Percentiles rank a stretch among this genome's conserved stretches.
Evolutionary conservation across 2,113 vertebrate genomes (phyloP).

Genomic region (Neotoma lepida): DNA sequence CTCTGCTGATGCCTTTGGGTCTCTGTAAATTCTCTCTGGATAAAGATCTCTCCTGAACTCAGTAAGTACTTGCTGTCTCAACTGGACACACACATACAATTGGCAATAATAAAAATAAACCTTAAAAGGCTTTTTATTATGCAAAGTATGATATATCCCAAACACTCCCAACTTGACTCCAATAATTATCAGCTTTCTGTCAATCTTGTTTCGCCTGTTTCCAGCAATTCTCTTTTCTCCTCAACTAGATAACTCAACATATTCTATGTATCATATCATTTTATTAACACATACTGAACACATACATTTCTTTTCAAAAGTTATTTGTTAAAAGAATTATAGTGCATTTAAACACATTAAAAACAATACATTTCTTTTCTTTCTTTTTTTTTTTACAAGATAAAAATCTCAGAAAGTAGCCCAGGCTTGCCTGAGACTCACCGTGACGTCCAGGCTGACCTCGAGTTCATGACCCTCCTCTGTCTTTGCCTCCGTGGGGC

Average conservation of each 20-base stretch:
- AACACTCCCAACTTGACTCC: not conserved
- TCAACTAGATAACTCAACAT: not conserved
- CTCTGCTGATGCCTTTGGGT: not conserved
- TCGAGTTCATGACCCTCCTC: not conserved
- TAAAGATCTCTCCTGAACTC: not conserved
- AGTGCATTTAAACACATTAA: not conserved
- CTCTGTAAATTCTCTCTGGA: constrained; percentile 47
- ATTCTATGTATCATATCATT: not conserved
- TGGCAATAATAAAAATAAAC: not conserved
- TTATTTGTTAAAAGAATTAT: not conserved
- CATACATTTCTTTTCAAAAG: not conserved
- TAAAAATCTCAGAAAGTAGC: not conserved
- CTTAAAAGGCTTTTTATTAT: not conserved
- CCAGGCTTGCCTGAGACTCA: not conserved
- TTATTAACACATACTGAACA: not conserved
- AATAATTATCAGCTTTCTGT: not conserved
- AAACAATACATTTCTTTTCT: not conserved
- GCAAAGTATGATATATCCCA: not conserved
- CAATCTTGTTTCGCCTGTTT: not conserved
- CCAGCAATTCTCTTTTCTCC: not conserved
- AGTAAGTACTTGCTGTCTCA: not conserved
- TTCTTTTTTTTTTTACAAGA: not conserved
- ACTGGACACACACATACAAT: not conserved
- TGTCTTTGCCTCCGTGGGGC: not conserved
- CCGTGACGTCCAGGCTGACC: not conserved